Evolutionary conservation across 2,797 vertebrate genomes (phyloP).

Genomic region (Poeciliopsis presidionis): DNA sequence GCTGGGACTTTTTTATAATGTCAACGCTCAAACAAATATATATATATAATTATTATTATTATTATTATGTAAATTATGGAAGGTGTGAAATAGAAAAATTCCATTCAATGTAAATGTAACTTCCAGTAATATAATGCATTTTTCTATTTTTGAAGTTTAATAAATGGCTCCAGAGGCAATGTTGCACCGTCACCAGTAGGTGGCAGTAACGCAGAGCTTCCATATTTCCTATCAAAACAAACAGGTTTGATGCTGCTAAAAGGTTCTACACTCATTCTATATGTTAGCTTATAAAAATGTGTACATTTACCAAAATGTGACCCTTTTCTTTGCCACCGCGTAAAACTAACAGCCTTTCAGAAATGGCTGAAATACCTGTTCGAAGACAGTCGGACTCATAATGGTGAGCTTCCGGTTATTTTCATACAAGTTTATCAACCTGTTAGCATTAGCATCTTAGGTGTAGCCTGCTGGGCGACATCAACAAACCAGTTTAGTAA

Average conservation of each 20-base stretch:
- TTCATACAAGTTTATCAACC: not conserved
- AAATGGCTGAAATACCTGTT: slow-evolving; percentile 33
- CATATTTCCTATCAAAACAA: slow-evolving; percentile 17
- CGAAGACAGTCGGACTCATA: slow-evolving; percentile 11
- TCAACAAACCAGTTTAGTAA: not conserved
- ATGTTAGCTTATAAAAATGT: not conserved
- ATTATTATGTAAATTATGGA: not conserved
- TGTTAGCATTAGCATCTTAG: slow-evolving; percentile 11
- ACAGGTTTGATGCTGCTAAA: not conserved
- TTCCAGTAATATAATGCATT: not conserved
- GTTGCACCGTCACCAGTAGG: slow-evolving; percentile 1
- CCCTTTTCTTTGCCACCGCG: not conserved
- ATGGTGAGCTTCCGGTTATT: slow-evolving; percentile 49
- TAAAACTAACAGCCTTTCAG: not conserved
- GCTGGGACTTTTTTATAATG: not conserved
- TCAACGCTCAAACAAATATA: not conserved
- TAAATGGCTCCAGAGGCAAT: not conserved
- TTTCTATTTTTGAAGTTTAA: not conserved
- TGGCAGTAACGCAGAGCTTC: slow-evolving; percentile 6
- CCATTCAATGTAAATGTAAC: not conserved
- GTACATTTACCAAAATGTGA: slow-evolving; percentile 11
- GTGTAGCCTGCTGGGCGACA: slow-evolving; percentile 17
- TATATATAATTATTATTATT: too few species aligned
- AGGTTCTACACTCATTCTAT: not conserved
- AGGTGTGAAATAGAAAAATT: not conserved